Conservation (phyloP, 2,888 invertebrate genomes). For the Drosophila conformis region DNA sequence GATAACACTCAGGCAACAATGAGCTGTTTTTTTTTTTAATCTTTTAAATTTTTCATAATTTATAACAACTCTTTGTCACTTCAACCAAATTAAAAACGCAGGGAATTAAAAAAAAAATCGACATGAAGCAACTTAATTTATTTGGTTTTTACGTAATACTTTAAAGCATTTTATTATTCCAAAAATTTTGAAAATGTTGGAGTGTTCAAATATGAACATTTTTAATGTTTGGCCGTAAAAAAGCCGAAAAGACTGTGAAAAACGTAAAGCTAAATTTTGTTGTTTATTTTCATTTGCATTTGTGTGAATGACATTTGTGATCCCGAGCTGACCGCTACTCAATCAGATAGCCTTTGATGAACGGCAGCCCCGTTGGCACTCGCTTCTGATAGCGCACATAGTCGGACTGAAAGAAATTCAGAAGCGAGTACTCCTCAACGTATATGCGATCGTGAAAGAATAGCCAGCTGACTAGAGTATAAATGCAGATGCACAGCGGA, state of each 20-base stretch:
- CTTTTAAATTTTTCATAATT: neutral
- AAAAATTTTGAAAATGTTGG: slow-evolving; percentile 11
- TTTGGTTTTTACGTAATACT: slow-evolving; percentile 29
- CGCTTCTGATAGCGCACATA: slow-evolving; percentile 94
- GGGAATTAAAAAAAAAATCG: neutral
- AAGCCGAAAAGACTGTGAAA: slow-evolving; percentile 14
- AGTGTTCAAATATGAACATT: slow-evolving; percentile 12
- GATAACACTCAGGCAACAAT: neutral
- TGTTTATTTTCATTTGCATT: slow-evolving; percentile 39
- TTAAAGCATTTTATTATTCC: neutral
- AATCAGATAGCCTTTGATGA: slow-evolving; percentile 90
- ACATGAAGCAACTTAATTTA: slow-evolving; percentile 13
- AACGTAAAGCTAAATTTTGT: slow-evolving; percentile 37
- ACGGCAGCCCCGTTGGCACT: slow-evolving; percentile 95
- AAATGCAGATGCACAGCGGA: slow-evolving; percentile 93
- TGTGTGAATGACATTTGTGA: slow-evolving; percentile 60
- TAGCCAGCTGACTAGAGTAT: slow-evolving; percentile 93
- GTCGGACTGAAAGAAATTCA: slow-evolving; percentile 96
- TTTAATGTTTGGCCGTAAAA: slow-evolving; percentile 14
- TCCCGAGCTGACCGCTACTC: slow-evolving; percentile 46
- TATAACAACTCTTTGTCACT: neutral
- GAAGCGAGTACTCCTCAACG: slow-evolving; percentile 94
- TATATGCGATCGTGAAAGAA: slow-evolving; percentile 95
- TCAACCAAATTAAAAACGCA: neutral
- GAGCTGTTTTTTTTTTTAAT: neutral